Evolutionary conservation across 2,113 vertebrate genomes (phyloP), one percentile per base, ranked within the genome.

Genomic region (Triplophysa siluroides): DNA sequence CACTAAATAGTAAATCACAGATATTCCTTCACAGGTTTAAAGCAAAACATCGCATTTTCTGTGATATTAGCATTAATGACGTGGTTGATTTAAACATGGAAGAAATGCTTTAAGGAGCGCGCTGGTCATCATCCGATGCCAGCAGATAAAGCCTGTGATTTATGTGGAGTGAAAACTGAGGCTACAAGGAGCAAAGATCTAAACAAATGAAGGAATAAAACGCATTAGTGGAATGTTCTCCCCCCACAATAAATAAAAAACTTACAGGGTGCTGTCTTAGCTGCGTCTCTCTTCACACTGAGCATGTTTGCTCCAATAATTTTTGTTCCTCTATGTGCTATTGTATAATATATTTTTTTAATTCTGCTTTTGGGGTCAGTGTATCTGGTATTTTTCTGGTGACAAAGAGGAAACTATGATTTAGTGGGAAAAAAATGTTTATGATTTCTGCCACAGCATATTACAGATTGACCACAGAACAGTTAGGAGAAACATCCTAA

Each of bases 71-170:
- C 50, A 52, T 14, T 5, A 14, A 16, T 45, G 43, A 52, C 4
- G 50, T 52, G 50, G 14, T 16, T 52, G 50, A 6, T 52, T 52
- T 52, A 18, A 18, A 52, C 50, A 18, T 16, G 2, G 14, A 52
- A 50, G 4, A 50, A 91, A 89, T 89, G 73, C 85, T 91, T 91
- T 88, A 43, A 65, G 60, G 65, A 81, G 75, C 71, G 62, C 62
- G 60, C 0, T 14, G 81, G 63, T 76, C 81, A 69, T 23, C 72
- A 41, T 43, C 56, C 12, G 23, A 69, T 78, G 87, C 90, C 90
- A 92, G 85, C 81, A 91, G 90, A 91, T 90, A 89, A 88, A 87
- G 65, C 41, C 43, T 60, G 41, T 89, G 88, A 92, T 90, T 90
- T 84, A 92, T 90, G 84, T 86, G 83, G 88, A 91, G 90, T 85